These are phyloP conservation scores for Rhincodon typus DNA, from an alignment of 2,797 vertebrate species.

Conservation along the genomic window DNA sequence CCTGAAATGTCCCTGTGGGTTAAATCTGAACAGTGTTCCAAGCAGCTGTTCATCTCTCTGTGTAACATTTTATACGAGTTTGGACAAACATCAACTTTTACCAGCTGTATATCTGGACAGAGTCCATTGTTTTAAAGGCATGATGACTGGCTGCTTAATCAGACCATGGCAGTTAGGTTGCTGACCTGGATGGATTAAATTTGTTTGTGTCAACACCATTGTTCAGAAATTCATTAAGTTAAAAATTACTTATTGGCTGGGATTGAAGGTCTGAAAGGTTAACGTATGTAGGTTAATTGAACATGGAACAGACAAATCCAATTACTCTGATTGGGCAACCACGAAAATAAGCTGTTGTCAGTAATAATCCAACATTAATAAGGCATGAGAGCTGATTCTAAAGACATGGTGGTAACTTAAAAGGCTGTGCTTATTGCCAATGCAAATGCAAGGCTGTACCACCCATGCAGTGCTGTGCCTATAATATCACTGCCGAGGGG, in stretches of 20 bases:
- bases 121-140: constrained; percentile 1
- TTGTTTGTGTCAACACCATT: constrained; percentile 30
- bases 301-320: constrained; percentile 17
- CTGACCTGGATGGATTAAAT: constrained; percentile 14
- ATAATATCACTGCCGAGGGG: no score
- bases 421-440: no score
- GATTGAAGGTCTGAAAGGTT: background rate
- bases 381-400: background rate
- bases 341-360: background rate
- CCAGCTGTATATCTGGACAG: background rate
- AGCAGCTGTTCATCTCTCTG: background rate
- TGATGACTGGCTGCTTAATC: background rate
- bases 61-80: background rate
- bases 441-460: no score
- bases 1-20: background rate
- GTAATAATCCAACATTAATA: background rate
- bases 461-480: no score
- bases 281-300: background rate
- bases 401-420: background rate
- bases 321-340: constrained; percentile 21
- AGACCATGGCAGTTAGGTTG: background rate
- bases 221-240: background rate
- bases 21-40: background rate
- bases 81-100: background rate
- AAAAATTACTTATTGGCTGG: background rate